Percentiles rank a stretch among this genome's conserved stretches.
These are phyloP conservation scores for Parnassius glacialis DNA, from an alignment of 2,888 invertebrate genomes.

Conservation along the genomic window DNA sequence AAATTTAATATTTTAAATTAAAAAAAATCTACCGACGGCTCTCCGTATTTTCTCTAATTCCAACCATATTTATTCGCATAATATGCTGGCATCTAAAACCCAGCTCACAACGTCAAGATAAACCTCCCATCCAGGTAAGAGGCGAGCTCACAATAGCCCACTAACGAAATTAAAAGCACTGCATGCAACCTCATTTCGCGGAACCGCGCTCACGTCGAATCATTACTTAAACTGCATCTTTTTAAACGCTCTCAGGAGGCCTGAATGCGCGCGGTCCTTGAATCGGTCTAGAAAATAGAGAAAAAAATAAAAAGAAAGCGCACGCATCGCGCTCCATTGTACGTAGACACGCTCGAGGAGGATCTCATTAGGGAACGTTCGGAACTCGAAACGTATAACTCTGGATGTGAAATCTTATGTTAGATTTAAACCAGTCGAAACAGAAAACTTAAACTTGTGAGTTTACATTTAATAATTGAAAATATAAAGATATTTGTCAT, in stretches of 20 bases:
- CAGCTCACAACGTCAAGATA: slow-evolving; percentile 34
- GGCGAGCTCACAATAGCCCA: slow-evolving; percentile 45
- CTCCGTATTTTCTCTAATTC: slow-evolving; percentile 12
- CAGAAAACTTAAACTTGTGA: not conserved
- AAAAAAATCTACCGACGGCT: not conserved
- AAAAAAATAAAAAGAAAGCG: slow-evolving; percentile 54
- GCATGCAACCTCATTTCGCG: slow-evolving; percentile 42
- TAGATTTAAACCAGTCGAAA: not conserved
- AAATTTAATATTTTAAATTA: not conserved
- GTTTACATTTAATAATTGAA: too few species aligned
- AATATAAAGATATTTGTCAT: too few species aligned
- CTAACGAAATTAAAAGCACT: slow-evolving; percentile 56
- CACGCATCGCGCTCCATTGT: slow-evolving; percentile 74
- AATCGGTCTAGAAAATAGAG: slow-evolving; percentile 49
- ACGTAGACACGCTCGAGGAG: slow-evolving; percentile 69
- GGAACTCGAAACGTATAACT: slow-evolving; percentile 8
- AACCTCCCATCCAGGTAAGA: slow-evolving; percentile 28
- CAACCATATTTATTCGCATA: slow-evolving; percentile 24
- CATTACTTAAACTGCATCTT: slow-evolving; percentile 77
- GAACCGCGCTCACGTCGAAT: slow-evolving; percentile 51
- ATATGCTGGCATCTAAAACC: slow-evolving; percentile 25
- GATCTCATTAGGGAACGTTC: slow-evolving; percentile 64
- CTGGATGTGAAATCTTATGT: slow-evolving; percentile 23
- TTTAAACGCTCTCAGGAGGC: slow-evolving; percentile 62
- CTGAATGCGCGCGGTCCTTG: slow-evolving; percentile 69